Evolutionary conservation across 2,888 invertebrate genomes (phyloP).

Genomic region (Luffia ferchaultella): DNA sequence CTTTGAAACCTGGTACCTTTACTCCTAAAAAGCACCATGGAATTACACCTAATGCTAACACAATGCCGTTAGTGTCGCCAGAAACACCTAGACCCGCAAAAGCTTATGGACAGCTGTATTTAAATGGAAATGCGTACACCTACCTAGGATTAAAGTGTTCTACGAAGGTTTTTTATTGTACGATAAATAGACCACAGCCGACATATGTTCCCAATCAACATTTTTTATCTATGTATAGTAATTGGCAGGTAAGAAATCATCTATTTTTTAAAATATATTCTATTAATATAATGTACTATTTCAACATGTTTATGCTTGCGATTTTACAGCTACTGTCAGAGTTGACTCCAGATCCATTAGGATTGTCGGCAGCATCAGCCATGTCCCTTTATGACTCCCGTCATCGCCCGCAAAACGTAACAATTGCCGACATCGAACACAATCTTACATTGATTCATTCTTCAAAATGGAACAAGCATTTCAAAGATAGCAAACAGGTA

Average conservation of each 20-base stretch:
- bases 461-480: constrained; percentile 64
- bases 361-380: constrained; percentile 72
- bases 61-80: constrained; percentile 85
- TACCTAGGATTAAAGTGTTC: constrained; percentile 91
- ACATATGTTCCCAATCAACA: constrained; percentile 92
- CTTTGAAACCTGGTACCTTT: constrained; percentile 85
- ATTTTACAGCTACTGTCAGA: constrained; percentile 71
- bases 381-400: constrained; percentile 82
- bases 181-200: constrained; percentile 92
- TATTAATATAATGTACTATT: neutral
- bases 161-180: constrained; percentile 91
- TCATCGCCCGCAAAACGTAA: constrained; percentile 70
- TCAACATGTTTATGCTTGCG: constrained; percentile 10
- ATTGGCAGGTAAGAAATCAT: constrained; percentile 77
- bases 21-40: constrained; percentile 84
- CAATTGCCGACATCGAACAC: constrained; percentile 68
- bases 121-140: constrained; percentile 92
- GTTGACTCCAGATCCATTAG: constrained; percentile 72
- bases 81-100: constrained; percentile 92
- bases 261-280: neutral
- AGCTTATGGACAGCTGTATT: constrained; percentile 86
- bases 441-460: constrained; percentile 72
- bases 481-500: constrained; percentile 51
- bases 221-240: constrained; percentile 95
- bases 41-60: constrained; percentile 82